These are phyloP conservation scores for Caenorhabditis wallacei DNA, from an alignment of 2,888 invertebrate genomes.

Conservation along the genomic window DNA sequence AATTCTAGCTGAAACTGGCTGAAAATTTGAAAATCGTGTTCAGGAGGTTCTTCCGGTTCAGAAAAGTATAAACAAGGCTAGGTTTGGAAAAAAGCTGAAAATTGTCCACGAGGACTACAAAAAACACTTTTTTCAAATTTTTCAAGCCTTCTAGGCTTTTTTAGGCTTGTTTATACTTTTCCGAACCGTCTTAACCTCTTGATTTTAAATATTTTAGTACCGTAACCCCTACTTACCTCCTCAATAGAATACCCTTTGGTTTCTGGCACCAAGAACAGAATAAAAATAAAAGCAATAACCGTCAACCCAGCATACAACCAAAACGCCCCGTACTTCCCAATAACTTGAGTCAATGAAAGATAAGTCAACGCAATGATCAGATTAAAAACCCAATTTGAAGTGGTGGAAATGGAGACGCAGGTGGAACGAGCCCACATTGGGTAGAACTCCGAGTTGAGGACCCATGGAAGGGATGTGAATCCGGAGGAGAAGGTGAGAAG, in stretches of 20 bases:
- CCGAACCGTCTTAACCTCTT: no score
- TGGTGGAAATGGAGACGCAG: constrained; percentile 83
- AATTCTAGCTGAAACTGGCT: no score
- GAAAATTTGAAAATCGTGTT: no score
- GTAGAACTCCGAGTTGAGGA: constrained; percentile 86
- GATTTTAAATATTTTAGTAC: no score
- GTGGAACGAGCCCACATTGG: constrained; percentile 86
- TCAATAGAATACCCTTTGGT: constrained; percentile 85
- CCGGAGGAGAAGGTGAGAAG: constrained; percentile 71
- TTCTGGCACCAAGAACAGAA: constrained; percentile 85
- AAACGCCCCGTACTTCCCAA: constrained; percentile 83
- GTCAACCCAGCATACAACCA: constrained; percentile 85
- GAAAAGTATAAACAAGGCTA: no score
- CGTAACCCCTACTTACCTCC: constrained; percentile 77
- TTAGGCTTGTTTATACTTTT: neutral
- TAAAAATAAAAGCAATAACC: constrained; percentile 84
- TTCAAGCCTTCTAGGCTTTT: neutral
- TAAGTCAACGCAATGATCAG: constrained; percentile 86
- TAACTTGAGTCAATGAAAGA: constrained; percentile 81
- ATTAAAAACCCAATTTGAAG: constrained; percentile 86
- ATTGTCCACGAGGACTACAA: neutral
- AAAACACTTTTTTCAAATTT: neutral
- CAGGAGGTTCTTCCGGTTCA: no score
- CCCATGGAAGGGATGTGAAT: constrained; percentile 85
- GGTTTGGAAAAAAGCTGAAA: no score